Percentiles rank a stretch among this genome's conserved stretches.
Evolutionary conservation across 1,140 invertebrate genomes (phyloP).

Genomic region (Aphidius ervi): DNA sequence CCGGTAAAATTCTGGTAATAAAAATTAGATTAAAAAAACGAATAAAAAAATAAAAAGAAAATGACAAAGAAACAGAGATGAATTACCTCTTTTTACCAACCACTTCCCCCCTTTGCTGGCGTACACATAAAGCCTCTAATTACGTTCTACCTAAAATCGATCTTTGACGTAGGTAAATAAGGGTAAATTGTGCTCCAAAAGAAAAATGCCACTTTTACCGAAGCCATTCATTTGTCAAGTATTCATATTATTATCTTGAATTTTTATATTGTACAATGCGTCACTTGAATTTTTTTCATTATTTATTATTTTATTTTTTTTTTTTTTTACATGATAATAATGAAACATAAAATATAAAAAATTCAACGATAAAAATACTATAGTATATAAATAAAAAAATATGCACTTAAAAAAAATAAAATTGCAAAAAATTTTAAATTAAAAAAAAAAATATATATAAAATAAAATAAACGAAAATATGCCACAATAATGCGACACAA

Average conservation of each 20-base stretch:
- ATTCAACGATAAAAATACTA: neutral
- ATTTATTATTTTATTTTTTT: neutral
- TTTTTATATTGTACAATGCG: too few species aligned
- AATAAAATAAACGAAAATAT: neutral
- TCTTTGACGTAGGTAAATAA: conserved; percentile 28
- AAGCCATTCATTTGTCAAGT: conserved; percentile 11
- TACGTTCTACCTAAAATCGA: conserved; percentile 33
- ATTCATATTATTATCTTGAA: neutral
- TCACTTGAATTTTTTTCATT: too few species aligned
- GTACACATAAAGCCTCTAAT: conserved; percentile 29
- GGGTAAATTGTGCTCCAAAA: conserved; percentile 18
- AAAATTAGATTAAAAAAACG: conserved; percentile 4
- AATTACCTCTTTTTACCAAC: too few species aligned
- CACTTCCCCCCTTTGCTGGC: neutral
- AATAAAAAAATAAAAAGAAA: neutral
- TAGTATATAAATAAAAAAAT: too few species aligned
- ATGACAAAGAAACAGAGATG: conserved; percentile 2
- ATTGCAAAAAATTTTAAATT: neutral
- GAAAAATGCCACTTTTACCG: neutral
- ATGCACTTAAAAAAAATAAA: neutral
- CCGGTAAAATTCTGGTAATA: neutral
- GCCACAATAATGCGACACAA: neutral
- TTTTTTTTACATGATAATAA: neutral
- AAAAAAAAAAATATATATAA: neutral
- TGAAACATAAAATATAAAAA: neutral